Base-by-base conservation (phyloP, 2,888 invertebrate species). In the Nycteola revayana region DNA sequence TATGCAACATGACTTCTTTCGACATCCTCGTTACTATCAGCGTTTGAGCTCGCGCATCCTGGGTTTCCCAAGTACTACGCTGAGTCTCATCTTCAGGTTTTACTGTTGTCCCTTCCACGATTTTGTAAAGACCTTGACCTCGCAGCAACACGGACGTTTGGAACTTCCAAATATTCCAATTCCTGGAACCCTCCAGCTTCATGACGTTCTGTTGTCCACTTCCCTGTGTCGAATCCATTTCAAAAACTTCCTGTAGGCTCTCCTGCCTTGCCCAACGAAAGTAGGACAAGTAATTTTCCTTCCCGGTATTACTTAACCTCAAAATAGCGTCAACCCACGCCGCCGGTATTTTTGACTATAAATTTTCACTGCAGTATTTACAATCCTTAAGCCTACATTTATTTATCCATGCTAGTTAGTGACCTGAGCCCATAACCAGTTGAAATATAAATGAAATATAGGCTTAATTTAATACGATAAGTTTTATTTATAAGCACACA, bases 161-260 rank as follows among this genome's bases (percentile, higher is more conserved):
- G 22, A 32, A 36, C 8, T 25, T 11, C 29, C 34, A 38, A 9
- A 32, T n/a, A 3, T 41, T 28, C 32, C 29, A 32, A 24, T 35
- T 29, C 2, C 8, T 28, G 20, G 10, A 10, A 18, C 31, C 25
- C 14, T 14, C 14, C 26, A 26, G 9, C 21, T 28, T 28, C 18
- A 28, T 28, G 18, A 28, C 28, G 17, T 18, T 28, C 18, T 28
- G 18, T 28, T 6, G 1, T 7, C 7, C 1, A 7, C 8, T 21
- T 10, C 21, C 6, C 28, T 28, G 18, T 18, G 18, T 28, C 28
- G 8, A 18, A 18, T 21, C 7, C 21, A 28, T 10, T n/a, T 21
- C n/a, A 27, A 17, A 27, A 27, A 1, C 27, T 8, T 17, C 17
- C 7, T 8, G 28, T 28, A 8, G 17, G 10, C 7, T 7, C 10